These are phyloP conservation scores for Hirtodrosophila duncani DNA, from an alignment of 2,888 invertebrate species.

Conservation along the genomic window DNA sequence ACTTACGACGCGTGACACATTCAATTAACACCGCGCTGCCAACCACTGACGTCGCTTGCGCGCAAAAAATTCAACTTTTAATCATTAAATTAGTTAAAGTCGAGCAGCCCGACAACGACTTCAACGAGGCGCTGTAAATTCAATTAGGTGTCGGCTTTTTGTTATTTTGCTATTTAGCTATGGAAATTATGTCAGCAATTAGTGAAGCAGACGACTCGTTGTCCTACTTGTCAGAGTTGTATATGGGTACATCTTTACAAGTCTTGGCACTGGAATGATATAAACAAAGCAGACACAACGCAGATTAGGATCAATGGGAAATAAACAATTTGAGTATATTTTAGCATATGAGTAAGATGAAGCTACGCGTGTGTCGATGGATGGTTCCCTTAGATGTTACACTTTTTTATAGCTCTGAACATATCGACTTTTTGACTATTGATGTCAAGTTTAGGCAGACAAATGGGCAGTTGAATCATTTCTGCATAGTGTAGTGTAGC, in stretches of 20 bases:
- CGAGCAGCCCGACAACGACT: slow-evolving; percentile 28
- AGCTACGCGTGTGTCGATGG: no score
- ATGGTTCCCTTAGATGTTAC: no score
- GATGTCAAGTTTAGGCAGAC: no score
- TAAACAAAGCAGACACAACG: slow-evolving; percentile 15
- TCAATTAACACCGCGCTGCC: slow-evolving; percentile 55
- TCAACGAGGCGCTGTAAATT: slow-evolving; percentile 39
- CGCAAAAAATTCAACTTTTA: slow-evolving; percentile 42
- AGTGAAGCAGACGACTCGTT: slow-evolving; percentile 33
- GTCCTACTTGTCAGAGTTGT: slow-evolving; percentile 17
- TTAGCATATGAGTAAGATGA: no score
- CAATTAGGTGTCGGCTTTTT: slow-evolving; percentile 45
- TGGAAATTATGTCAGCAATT: slow-evolving; percentile 65
- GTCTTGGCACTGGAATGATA: slow-evolving; percentile 44
- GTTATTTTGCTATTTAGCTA: slow-evolving; percentile 36
- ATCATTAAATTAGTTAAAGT: slow-evolving; percentile 53
- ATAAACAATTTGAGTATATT: no score
- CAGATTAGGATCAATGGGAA: no score
- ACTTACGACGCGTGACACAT: slow-evolving; percentile 37
- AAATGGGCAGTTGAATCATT: no score
- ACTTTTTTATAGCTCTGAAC: no score
- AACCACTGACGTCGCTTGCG: slow-evolving; percentile 27
- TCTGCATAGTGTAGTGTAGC: no score
- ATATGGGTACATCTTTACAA: slow-evolving; percentile 10
- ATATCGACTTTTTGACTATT: no score